phyloP scores from a whole-genome alignment of 2,113 vertebrate genomes.

The Taurulus bubalis region DNA sequence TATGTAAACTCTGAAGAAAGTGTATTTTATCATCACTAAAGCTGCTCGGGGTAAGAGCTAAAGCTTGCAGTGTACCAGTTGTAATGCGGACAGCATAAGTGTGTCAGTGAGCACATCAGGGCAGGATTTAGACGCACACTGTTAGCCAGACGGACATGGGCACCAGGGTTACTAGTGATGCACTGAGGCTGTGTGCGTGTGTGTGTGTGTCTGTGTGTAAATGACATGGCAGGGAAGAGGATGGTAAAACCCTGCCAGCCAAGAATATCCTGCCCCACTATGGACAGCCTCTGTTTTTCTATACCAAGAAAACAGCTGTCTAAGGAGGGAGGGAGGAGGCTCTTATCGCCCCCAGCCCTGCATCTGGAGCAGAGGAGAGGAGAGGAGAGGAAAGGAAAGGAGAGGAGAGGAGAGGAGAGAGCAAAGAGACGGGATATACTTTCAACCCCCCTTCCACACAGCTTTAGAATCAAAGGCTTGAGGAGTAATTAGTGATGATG shows the following conservation, averaged over 20 bases:
- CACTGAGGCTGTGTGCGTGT: constrained; percentile 6
- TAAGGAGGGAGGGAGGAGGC: constrained; percentile 41
- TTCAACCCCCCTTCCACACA: constrained; percentile 38
- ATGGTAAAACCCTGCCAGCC: constrained; percentile 38
- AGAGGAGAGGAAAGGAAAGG: neutral
- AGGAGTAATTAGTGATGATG: constrained; percentile 73
- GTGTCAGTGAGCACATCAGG: constrained; percentile 62
- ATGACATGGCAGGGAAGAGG: constrained; percentile 43
- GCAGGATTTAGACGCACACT: constrained; percentile 57
- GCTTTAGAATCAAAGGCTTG: constrained; percentile 76
- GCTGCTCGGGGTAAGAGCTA: constrained; percentile 23
- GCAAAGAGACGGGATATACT: constrained; percentile 29
- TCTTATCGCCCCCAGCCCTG: constrained; percentile 44
- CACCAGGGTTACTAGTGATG: constrained; percentile 37
- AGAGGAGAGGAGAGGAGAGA: constrained; percentile 9
- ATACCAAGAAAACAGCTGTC: constrained; percentile 72
- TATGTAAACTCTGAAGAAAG: neutral
- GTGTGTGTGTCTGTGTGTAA: constrained; percentile 29
- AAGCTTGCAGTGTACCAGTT: constrained; percentile 19
- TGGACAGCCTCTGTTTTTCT: constrained; percentile 40
- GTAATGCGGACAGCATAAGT: constrained; percentile 43
- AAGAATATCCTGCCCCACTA: constrained; percentile 50
- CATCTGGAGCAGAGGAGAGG: constrained; percentile 59
- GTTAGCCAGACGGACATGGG: constrained; percentile 56
- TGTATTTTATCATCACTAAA: constrained; percentile 7